Evolutionary conservation across 2,888 invertebrate species (phyloP), one percentile per base, ranked within the genome.

Genomic region (Allacma fusca): DNA sequence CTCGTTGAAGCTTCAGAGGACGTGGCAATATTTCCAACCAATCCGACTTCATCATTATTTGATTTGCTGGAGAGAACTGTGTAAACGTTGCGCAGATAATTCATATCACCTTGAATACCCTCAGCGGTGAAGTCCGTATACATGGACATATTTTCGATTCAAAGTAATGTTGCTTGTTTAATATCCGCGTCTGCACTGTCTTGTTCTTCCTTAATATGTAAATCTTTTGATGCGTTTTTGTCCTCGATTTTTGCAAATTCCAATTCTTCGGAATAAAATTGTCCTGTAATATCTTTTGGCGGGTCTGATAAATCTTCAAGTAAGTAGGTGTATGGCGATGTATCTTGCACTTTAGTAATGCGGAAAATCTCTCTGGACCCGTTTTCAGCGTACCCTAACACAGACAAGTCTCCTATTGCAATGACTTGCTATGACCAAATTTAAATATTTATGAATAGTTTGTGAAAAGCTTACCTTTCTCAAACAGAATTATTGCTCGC

Each of bases 311-410:
- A 19, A 50, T 34, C 67, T 34, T 34, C 12, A 19, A 68, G 12
- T 0, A 34, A 1, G 21, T 34, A 34, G 0, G 29, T 68, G 1
- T 7, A 21, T n/a, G 67, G 67, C 1, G 12, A n/a, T 29, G 34
- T 68, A 1, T 68, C 26, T 34, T 68, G 13, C 1, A 68, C 34
- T n/a, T 29, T 34, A 1, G 1, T 13, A 19, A 68, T 68, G 34
- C n/a, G 23, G n/a, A 29, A 68, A 16, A 34, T n/a, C 21, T 68
- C 67, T 9, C 21, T 9, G 29, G n/a, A 29, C 1, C 1, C 29
- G 1, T 68, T 68, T 19, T 21, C 29, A 1, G 67, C 16, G 67
- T 68, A 68, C 0, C 67, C 67, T 68, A n/a, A n/a, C n/a, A n/a
- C n/a, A n/a, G n/a, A n/a, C n/a, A n/a, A n/a, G n/a, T n/a, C n/a